Conservation (phyloP, 2,888 invertebrate genomes). For the Rhimphoctona megacephalus region DNA sequence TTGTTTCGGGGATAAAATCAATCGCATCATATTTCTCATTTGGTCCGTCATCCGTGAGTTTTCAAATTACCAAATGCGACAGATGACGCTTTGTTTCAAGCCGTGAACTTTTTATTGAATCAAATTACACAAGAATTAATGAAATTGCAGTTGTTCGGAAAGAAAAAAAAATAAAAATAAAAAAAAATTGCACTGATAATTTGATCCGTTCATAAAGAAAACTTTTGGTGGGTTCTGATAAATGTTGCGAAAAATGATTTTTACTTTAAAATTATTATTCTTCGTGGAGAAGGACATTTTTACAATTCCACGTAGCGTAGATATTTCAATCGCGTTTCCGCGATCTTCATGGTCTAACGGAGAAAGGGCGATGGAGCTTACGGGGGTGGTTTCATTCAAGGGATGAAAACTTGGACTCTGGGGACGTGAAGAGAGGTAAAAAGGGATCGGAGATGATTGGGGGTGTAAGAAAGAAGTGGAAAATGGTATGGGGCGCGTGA, state of each 20-base stretch:
- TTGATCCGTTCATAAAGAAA: not conserved
- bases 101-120: not conserved
- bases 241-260: not conserved
- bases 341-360: slow-evolving; percentile 52
- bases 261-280: not conserved
- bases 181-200: not conserved
- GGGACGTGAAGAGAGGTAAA: slow-evolving; percentile 46
- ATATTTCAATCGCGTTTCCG: slow-evolving; percentile 70
- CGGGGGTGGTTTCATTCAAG: slow-evolving; percentile 33
- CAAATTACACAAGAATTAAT: not conserved
- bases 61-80: not conserved
- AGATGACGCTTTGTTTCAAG: not conserved
- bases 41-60: not conserved
- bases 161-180: not conserved
- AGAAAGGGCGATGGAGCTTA: not conserved
- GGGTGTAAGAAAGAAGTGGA: slow-evolving; percentile 76
- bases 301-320: slow-evolving; percentile 50
- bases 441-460: slow-evolving; percentile 68
- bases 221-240: not conserved
- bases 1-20: slow-evolving; percentile 24
- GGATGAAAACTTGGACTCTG: slow-evolving; percentile 66
- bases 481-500: slow-evolving; percentile 45
- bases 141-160: not conserved
- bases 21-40: slow-evolving; percentile 18
- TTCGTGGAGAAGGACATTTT: slow-evolving; percentile 27